phyloP scores from a whole-genome alignment of 2,797 vertebrate genomes.

The Neosilurus hyrtlii region DNA sequence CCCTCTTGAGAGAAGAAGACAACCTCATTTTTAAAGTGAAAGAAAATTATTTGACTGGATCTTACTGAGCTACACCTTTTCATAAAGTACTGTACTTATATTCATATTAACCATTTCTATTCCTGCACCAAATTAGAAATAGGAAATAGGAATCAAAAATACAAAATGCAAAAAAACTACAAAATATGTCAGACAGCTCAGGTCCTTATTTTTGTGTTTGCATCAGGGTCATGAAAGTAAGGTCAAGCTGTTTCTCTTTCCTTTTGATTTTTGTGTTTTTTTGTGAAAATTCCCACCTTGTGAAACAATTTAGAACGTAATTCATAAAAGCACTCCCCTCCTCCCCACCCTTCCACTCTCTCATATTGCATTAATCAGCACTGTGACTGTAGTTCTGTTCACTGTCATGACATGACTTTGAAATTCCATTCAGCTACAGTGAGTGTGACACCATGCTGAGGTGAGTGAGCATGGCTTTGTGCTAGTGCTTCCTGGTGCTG shows the following conservation, averaged over 20 bases:
- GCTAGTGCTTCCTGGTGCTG: conserved; percentile 20
- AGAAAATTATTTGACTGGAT: background rate
- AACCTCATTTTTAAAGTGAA: background rate
- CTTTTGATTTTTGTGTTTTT: background rate
- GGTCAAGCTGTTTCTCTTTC: background rate
- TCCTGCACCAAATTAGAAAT: too few species aligned
- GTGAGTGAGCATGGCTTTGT: conserved; percentile 31
- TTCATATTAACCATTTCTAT: background rate
- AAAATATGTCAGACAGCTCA: background rate
- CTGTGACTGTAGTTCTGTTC: background rate
- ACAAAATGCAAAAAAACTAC: background rate
- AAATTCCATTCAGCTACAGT: conserved; percentile 26
- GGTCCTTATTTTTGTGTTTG: background rate
- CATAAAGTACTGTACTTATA: background rate
- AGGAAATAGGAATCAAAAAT: background rate
- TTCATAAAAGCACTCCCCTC: background rate
- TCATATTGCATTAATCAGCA: conserved; percentile 21
- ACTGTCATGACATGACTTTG: conserved; percentile 36
- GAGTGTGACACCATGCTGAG: conserved; percentile 37
- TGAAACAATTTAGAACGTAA: background rate
- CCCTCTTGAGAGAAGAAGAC: background rate
- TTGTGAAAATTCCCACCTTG: background rate
- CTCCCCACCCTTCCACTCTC: background rate
- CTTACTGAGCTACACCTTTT: background rate
- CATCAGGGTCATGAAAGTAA: background rate